Evolutionary conservation across 2,888 invertebrate genomes (phyloP).

Genomic region (Pyrrhia umbra): DNA sequence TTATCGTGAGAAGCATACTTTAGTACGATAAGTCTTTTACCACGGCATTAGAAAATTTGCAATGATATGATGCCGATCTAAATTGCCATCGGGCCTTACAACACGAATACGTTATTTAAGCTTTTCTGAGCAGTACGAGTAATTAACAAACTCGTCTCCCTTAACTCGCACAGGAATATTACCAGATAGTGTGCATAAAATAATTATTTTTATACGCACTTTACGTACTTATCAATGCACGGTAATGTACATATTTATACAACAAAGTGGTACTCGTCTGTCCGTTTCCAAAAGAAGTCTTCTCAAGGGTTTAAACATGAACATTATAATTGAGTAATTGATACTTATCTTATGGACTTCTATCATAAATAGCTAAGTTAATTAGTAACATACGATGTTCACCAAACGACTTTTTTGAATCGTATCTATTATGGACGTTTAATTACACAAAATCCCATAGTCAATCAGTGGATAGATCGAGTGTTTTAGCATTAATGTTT

Average conservation of each 20-base stretch:
- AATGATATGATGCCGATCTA: neutral
- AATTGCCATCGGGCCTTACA: neutral
- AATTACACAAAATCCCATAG: conserved; percentile 68
- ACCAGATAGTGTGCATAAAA: conserved; percentile 7
- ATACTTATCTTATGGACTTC: conserved; percentile 33
- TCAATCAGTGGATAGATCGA: conserved; percentile 54
- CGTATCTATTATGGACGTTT: conserved; percentile 56
- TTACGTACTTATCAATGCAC: conserved; percentile 22
- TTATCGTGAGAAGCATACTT: conserved; percentile 38
- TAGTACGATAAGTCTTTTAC: conserved; percentile 15
- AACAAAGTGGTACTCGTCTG: conserved; percentile 1
- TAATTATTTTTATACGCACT: conserved; percentile 10
- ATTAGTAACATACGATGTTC: conserved; percentile 31
- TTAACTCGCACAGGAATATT: conserved; percentile 1
- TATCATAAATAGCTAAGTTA: conserved; percentile 52
- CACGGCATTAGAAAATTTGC: conserved; percentile 26
- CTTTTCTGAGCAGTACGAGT: neutral
- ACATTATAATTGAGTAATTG: conserved; percentile 59
- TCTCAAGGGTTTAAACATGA: conserved; percentile 29
- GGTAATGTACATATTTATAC: conserved; percentile 3
- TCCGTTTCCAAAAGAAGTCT: conserved; percentile 15
- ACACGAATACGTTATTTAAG: conserved; percentile 5
- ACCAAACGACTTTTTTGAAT: conserved; percentile 48
- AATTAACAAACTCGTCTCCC: conserved; percentile 28
- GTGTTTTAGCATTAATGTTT: conserved; percentile 62